Evolutionary conservation across 2,888 invertebrate species (phyloP).

Genomic region (Argynnis bischoffii): DNA sequence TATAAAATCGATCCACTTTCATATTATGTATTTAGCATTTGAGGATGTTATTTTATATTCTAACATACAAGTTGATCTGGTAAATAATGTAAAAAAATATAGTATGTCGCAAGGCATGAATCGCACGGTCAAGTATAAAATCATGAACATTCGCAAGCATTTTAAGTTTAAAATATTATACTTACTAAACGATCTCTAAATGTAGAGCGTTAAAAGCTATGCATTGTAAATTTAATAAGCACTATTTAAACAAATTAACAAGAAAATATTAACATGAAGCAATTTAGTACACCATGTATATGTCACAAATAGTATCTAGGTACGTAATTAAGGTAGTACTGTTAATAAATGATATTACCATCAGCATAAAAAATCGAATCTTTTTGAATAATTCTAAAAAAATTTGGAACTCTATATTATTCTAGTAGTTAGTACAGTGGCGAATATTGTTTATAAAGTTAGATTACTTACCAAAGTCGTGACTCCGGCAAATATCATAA

Average conservation of each 20-base stretch:
- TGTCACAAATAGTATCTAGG: too few species aligned
- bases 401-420: too few species aligned
- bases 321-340: too few species aligned
- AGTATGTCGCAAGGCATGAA: background rate
- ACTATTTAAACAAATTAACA: slow-evolving; percentile 10
- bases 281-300: too few species aligned
- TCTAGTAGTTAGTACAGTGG: background rate
- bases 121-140: background rate
- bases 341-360: too few species aligned
- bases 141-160: slow-evolving; percentile 3
- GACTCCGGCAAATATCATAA: slow-evolving; percentile 31
- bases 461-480: slow-evolving; percentile 28
- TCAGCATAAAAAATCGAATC: too few species aligned
- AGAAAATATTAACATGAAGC: background rate
- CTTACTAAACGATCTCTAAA: background rate
- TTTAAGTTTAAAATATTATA: background rate
- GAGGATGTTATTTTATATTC: too few species aligned
- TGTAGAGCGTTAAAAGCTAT: background rate
- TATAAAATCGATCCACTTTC: too few species aligned
- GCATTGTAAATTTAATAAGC: background rate
- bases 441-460: background rate
- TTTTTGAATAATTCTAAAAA: too few species aligned
- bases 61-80: too few species aligned
- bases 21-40: too few species aligned
- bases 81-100: too few species aligned